Evolutionary conservation across 1,140 invertebrate species (phyloP).

Genomic region (Xylocopa sonorina): DNA sequence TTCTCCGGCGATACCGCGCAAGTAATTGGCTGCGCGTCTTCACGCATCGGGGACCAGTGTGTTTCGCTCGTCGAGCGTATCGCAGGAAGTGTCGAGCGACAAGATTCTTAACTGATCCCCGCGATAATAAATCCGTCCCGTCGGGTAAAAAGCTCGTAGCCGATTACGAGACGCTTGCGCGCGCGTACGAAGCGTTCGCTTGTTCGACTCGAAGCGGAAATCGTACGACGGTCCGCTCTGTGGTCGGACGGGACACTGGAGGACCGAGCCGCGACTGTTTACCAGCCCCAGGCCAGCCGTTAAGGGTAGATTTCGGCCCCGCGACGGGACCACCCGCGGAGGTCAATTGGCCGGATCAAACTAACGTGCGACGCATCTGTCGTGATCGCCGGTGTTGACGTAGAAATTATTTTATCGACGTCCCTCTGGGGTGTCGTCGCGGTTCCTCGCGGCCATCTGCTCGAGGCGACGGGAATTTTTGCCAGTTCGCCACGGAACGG

Average conservation of each 20-base stretch:
- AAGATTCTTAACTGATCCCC: slow-evolving; percentile 13
- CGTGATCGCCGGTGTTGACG: slow-evolving; percentile 19
- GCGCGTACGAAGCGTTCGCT: not conserved
- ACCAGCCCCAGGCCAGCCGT: slow-evolving; percentile 18
- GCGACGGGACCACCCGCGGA: slow-evolving; percentile 7
- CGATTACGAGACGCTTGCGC: not conserved
- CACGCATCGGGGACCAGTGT: not conserved
- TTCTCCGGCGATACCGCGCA: not conserved
- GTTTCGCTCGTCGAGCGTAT: not conserved
- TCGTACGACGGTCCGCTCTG: too few relatives aligned
- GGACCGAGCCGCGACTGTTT: too few relatives aligned
- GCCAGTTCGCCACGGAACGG: slow-evolving; percentile 32
- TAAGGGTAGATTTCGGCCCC: slow-evolving; percentile 32
- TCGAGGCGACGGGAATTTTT: not conserved
- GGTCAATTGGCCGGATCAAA: slow-evolving; percentile 15
- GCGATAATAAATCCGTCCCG: not conserved
- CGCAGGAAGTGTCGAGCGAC: slow-evolving; percentile 3
- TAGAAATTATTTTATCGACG: slow-evolving; percentile 23
- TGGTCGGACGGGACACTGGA: too few relatives aligned
- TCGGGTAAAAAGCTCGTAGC: not conserved
- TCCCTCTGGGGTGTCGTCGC: slow-evolving; percentile 27
- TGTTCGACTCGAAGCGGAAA: slow-evolving; percentile 8
- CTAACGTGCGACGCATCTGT: not conserved
- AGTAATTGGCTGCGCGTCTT: slow-evolving; percentile 2
- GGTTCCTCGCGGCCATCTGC: slow-evolving; percentile 38